These are phyloP conservation scores for Eupleurogrammus muticus DNA, from an alignment of 2,797 vertebrate species.

Conservation along the genomic window DNA sequence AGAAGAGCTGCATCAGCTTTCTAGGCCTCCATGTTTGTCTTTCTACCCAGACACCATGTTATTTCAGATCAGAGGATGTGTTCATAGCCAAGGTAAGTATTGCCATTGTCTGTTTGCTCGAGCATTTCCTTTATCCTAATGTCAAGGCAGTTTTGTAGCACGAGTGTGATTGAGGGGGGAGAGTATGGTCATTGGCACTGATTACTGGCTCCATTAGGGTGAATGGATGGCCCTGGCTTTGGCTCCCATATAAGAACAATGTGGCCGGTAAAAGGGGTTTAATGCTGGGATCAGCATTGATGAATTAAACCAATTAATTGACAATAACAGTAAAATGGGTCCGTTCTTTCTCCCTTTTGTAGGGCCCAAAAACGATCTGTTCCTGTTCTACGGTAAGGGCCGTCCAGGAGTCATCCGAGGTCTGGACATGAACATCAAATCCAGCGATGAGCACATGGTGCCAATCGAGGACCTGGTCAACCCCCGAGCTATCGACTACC, in stretches of 20 bases:
- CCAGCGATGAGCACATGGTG: constrained; percentile 95
- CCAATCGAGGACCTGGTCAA: constrained; percentile 97
- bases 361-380: constrained; percentile 97
- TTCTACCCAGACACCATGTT: constrained; percentile 54
- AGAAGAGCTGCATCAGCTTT: constrained; percentile 77
- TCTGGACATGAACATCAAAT: constrained; percentile 95
- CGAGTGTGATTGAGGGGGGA: constrained; percentile 69
- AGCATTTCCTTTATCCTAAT: constrained; percentile 55
- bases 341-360: constrained; percentile 64
- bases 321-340: constrained; percentile 68
- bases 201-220: constrained; percentile 82
- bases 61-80: constrained; percentile 60
- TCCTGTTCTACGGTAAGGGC: constrained; percentile 99
- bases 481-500: constrained; percentile 96
- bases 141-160: constrained; percentile 56
- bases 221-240: constrained; percentile 68
- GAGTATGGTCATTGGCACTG: constrained; percentile 76
- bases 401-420: constrained; percentile 95
- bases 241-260: constrained; percentile 75
- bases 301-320: constrained; percentile 78
- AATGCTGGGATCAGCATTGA: constrained; percentile 76
- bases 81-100: constrained; percentile 62
- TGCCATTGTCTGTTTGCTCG: constrained; percentile 67
- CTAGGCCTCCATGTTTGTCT: constrained; percentile 67
- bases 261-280: constrained; percentile 69